These are phyloP conservation scores for Mongoloraphidia duomilia DNA, from an alignment of 2,888 invertebrate species.

Conservation along the genomic window DNA sequence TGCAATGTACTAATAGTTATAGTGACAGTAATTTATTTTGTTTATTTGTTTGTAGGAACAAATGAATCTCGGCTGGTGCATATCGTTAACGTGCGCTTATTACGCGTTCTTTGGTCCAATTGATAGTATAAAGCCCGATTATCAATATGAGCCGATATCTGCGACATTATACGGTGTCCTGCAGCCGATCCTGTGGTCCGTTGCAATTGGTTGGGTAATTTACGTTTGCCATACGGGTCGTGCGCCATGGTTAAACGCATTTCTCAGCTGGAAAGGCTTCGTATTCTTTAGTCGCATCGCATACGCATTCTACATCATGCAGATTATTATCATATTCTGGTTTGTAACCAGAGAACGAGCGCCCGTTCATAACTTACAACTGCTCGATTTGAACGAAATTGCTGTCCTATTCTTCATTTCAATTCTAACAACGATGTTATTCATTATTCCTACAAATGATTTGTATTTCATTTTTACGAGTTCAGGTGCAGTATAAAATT, in stretches of 20 bases:
- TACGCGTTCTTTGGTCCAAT: slow-evolving; percentile 6
- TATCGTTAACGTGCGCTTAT: slow-evolving; percentile 2
- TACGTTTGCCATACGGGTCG: slow-evolving; percentile 5
- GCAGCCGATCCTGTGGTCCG: slow-evolving; percentile 8
- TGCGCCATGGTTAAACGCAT: slow-evolving; percentile 4
- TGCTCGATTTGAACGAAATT: slow-evolving; percentile 1
- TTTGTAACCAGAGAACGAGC: neutral
- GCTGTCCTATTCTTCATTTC: neutral
- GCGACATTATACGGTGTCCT: slow-evolving; percentile 2
- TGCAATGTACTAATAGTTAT: no score
- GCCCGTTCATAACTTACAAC: neutral
- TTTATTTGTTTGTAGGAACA: neutral
- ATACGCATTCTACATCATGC: slow-evolving; percentile 8
- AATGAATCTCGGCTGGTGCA: slow-evolving; percentile 2
- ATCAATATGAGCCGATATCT: slow-evolving; percentile 1
- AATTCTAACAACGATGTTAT: neutral
- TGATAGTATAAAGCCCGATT: neutral
- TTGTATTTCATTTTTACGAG: neutral
- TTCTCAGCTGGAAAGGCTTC: slow-evolving; percentile 9
- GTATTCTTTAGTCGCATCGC: slow-evolving; percentile 6
- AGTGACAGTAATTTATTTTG: no score
- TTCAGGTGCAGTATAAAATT: no score
- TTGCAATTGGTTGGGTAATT: slow-evolving; percentile 8
- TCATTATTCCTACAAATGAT: neutral
- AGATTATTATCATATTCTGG: slow-evolving; percentile 8